Evolutionary conservation across 2,888 invertebrate species (phyloP), one percentile per base, ranked within the genome.

Genomic region (Eupithecia tripunctaria): DNA sequence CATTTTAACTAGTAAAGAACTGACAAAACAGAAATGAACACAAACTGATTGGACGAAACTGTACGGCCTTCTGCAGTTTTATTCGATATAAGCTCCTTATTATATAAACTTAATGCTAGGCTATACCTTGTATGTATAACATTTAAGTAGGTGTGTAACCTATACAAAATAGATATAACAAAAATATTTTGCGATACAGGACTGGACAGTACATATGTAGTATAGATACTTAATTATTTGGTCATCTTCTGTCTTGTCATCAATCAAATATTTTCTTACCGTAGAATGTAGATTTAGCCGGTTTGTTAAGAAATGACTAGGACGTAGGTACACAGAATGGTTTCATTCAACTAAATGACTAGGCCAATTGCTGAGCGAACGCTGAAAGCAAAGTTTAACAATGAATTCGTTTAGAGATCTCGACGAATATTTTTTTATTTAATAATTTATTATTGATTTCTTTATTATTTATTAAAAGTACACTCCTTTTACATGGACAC

Each of bases 1-100:
- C 75, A 75, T 75, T 8, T 36, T 64, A 5, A 36, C n/a, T 21
- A 36, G 15, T 32, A 36, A 36, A 32, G 38, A 43, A n/a, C 32
- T 7, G 4, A 21, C 5, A 8, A 67, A 67, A 25, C 21, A 43
- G 38, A 36, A 36, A 21, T 32, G 27, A 51, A 8, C 10, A 72
- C 51, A 32, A 18, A 25, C 25, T 29, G 41, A 68, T 21, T 56
- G 64, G 21, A 29, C 60, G 25, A 51, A 68, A 18, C 36, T 60
- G 6, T 25, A 32, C 47, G 36, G 38, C 47, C 47, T 62, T 71
- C 43, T 71, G 66, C 25, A 38, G 43, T 21, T 51, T 67, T 47
- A 32, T 60, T 36, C 60, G 62, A 27, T 27, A 43, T 59, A 51
- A n/a, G 67, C n/a, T 62, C 18, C 38, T 60, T 68, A 68, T 41